Percentiles rank a stretch among this genome's conserved stretches.
phyloP scores from a whole-genome alignment of 2,113 vertebrate species.

The Pseudorectes ferrugineus region DNA sequence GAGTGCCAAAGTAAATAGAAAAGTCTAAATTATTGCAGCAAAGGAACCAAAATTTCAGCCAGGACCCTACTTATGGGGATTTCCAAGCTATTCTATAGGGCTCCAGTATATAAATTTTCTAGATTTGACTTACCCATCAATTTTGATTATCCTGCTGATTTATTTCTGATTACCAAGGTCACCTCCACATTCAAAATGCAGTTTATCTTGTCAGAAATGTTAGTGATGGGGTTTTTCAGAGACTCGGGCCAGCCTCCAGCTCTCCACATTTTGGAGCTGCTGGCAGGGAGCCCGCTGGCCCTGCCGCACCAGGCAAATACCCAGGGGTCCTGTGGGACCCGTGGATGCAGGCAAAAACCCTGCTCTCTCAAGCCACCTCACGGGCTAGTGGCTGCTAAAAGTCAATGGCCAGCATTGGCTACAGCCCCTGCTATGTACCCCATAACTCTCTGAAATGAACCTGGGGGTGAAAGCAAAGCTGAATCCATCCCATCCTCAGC shows the following conservation, averaged over 20 bases:
- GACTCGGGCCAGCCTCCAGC: background rate
- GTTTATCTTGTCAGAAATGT: slow-evolving; percentile 55
- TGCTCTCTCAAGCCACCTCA: background rate
- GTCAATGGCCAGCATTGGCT: fast-evolving
- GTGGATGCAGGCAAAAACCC: background rate
- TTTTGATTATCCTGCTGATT: slow-evolving; percentile 64
- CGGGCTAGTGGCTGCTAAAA: background rate
- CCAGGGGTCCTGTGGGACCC: background rate
- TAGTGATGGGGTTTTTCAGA: slow-evolving; percentile 24
- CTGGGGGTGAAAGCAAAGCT: background rate
- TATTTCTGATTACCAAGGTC: slow-evolving; percentile 66
- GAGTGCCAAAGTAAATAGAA: slow-evolving; percentile 76
- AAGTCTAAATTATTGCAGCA: slow-evolving; percentile 68
- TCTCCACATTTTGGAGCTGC: background rate
- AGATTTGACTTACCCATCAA: slow-evolving; percentile 53
- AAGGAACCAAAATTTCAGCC: slow-evolving; percentile 60
- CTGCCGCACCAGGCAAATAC: background rate
- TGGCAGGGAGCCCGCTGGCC: background rate
- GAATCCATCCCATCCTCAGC: background rate
- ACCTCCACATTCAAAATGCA: slow-evolving; percentile 51
- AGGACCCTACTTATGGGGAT: slow-evolving; percentile 47
- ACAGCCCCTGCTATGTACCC: background rate
- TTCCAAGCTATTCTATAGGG: slow-evolving; percentile 54
- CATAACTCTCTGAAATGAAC: background rate
- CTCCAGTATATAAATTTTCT: slow-evolving; percentile 61